These are phyloP conservation scores for Ophonus ardosiacus DNA, from an alignment of 2,888 invertebrate species.

Conservation along the genomic window DNA sequence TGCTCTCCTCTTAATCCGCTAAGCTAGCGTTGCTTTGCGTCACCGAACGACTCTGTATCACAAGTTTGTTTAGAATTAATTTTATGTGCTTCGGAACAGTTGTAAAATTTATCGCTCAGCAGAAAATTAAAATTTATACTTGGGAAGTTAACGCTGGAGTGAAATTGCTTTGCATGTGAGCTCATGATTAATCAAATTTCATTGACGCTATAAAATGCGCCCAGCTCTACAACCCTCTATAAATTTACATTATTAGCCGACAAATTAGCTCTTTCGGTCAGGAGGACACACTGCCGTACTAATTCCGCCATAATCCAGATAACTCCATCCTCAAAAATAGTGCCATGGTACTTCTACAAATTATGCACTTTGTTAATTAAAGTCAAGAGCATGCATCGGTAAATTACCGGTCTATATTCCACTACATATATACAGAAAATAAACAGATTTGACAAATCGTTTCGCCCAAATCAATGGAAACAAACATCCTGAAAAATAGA, in stretches of 20 bases:
- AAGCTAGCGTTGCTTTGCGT: conserved; percentile 22
- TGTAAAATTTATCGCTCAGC: conserved; percentile 57
- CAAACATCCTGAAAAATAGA: conserved; percentile 14
- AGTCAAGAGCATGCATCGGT: neutral
- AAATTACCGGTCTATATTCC: neutral
- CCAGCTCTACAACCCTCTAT: conserved; percentile 24
- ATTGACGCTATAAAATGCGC: conserved; percentile 56
- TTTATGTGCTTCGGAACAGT: conserved; percentile 61
- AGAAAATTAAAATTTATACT: conserved; percentile 58
- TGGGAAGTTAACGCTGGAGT: conserved; percentile 47
- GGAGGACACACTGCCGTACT: conserved; percentile 36
- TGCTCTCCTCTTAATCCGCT: conserved; percentile 19
- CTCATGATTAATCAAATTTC: conserved; percentile 60
- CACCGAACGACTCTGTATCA: conserved; percentile 52
- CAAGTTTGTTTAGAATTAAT: conserved; percentile 63
- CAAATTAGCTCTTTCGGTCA: conserved; percentile 56
- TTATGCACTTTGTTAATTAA: conserved; percentile 34
- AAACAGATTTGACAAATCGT: neutral
- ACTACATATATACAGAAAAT: neutral
- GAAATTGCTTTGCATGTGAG: conserved; percentile 61
- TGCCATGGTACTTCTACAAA: neutral
- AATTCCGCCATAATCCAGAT: conserved; percentile 43
- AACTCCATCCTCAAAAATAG: conserved; percentile 31
- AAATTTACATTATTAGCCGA: conserved; percentile 57
- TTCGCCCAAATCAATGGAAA: neutral